phyloP scores from a whole-genome alignment of 2,888 invertebrate species.

The Nomada flava region DNA sequence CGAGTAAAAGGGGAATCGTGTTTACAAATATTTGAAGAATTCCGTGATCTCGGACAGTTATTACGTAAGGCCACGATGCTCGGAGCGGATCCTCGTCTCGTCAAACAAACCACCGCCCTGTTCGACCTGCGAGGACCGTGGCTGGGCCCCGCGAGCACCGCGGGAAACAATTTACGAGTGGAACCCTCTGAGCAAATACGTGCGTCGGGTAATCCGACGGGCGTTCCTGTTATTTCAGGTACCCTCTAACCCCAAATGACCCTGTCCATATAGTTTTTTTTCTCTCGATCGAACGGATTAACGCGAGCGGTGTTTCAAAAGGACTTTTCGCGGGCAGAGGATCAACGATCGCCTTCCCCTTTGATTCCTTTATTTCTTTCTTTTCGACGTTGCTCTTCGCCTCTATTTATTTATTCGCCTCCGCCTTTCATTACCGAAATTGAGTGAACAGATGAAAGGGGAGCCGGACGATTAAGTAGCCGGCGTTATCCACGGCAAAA shows the following conservation, averaged over 20 bases:
- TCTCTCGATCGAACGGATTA: constrained; percentile 59
- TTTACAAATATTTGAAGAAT: constrained; percentile 43
- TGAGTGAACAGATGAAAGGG: not conserved
- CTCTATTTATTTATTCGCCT: not conserved
- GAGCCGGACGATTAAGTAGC: constrained; percentile 22
- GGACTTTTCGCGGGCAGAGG: constrained; percentile 1
- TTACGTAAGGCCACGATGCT: constrained; percentile 43
- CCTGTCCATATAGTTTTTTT: constrained; percentile 47
- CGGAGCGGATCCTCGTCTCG: constrained; percentile 25
- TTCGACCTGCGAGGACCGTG: constrained; percentile 32
- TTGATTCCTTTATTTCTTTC: not conserved
- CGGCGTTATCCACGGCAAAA: constrained; percentile 28
- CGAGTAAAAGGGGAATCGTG: constrained; percentile 3
- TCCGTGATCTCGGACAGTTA: constrained; percentile 15
- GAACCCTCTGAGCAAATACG: constrained; percentile 71
- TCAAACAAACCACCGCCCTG: constrained; percentile 30
- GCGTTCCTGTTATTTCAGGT: constrained; percentile 76
- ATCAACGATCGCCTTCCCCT: not conserved
- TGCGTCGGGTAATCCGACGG: constrained; percentile 70
- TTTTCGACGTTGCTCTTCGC: too few species aligned
- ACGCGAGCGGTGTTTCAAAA: constrained; percentile 48
- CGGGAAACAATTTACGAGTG: constrained; percentile 64
- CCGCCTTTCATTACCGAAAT: not conserved
- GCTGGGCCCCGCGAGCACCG: constrained; percentile 16
- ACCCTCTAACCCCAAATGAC: constrained; percentile 57